A percentile compares a stretch with the other conserved stretches of the same genome.
Evolutionary conservation across 2,113 vertebrate species (phyloP).

Genomic region (Triplophysa siluroides): DNA sequence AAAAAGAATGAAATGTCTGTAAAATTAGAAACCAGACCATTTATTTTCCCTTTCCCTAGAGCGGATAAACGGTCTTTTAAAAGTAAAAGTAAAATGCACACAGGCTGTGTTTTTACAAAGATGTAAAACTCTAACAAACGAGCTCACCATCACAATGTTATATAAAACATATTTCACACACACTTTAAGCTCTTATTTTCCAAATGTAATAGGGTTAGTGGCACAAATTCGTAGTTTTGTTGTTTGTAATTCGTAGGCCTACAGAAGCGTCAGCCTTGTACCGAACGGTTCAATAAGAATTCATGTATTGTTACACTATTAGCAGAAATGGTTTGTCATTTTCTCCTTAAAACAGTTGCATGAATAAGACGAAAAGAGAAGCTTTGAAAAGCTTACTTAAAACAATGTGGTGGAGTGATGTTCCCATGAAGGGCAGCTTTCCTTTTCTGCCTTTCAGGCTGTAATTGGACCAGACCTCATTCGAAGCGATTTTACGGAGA

Average conservation of each 20-base stretch:
- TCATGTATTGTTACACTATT: too few species aligned
- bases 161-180: background rate
- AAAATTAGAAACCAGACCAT: too few species aligned
- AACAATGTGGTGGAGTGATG: conserved; percentile 5
- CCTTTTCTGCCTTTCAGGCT: background rate
- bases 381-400: conserved; percentile 10
- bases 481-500: background rate
- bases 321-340: background rate
- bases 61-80: too few species aligned
- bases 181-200: background rate
- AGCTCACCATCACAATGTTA: background rate
- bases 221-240: background rate
- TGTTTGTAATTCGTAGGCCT: background rate
- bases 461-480: conserved; percentile 1
- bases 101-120: too few species aligned
- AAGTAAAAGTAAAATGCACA: too few species aligned
- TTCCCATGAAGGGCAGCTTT: conserved; percentile 1
- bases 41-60: too few species aligned
- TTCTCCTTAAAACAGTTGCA: background rate
- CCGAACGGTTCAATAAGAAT: too few species aligned
- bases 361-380: background rate
- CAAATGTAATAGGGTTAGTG: conserved; percentile 1
- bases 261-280: too few species aligned
- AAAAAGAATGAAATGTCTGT: background rate
- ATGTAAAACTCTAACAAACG: too few species aligned